Evolutionary conservation across 2,113 vertebrate genomes (phyloP), one percentile per base, ranked within the genome.

Genomic region (Puntigrus tetrazona): DNA sequence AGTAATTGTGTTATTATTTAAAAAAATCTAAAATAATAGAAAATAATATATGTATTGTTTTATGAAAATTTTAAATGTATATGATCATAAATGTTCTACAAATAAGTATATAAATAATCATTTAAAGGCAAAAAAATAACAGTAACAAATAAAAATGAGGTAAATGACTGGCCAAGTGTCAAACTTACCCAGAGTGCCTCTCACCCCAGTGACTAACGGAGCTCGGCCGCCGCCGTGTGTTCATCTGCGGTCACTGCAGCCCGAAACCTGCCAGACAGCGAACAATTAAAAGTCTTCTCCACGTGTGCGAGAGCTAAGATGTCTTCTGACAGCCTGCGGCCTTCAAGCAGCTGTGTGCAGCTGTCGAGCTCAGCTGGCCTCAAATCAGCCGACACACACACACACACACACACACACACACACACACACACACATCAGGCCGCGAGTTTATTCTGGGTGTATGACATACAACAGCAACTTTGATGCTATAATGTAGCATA

Each of bases 291-390:
- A 78, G 47, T 84, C 50, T 5, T 55, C 50, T 18, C 50, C 50
- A 55, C 50, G 20, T 55, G 50, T 55, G 41, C 67, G 72, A 83
- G 90, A 89, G 88, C 91, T 91, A 90, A 93, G 91, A 95, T 93
- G 92, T 89, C 91, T 92, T 90, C 86, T 95, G 94, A 94, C 94
- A 95, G 93, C 93, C 86, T 91, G 82, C 91, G 89, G 94, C 93
- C 93, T 94, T 94, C 94, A 94, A 92, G 92, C 92, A 92, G 93
- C 92, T 92, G 93, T 93, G 93, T 93, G 92, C 94, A 95, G 91
- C 93, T 94, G 94, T 92, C 91, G 84, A 87, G 89, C 90, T 91
- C 92, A 90, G 81, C 89, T 90, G 90, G 90, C 93, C 90, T 90
- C 59, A 91, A 90, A 92, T 93, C 91, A 94, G 93, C 92, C 93